Conservation (phyloP, 2,797 vertebrate genomes). For the Notolepis coatsorum region DNA sequence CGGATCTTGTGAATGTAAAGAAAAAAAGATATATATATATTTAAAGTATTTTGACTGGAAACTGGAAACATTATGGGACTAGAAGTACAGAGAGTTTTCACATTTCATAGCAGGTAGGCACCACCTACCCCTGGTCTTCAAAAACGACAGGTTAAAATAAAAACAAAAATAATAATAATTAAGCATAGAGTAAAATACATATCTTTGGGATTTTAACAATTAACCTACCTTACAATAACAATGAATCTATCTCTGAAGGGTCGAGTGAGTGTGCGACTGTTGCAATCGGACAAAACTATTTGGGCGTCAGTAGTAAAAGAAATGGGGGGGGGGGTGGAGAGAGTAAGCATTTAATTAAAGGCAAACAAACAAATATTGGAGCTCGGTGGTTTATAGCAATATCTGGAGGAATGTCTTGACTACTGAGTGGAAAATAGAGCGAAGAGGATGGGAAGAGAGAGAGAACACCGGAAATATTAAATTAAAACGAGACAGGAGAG, state of each 20-base stretch:
- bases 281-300: constrained; percentile 38
- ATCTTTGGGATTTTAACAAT: constrained; percentile 65
- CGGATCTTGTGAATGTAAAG: neutral
- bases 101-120: constrained; percentile 12
- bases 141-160: constrained; percentile 32
- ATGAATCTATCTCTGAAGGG: constrained; percentile 2
- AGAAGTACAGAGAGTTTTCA: neutral
- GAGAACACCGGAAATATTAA: constrained; percentile 53
- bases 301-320: constrained; percentile 27
- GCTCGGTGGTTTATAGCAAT: constrained; percentile 50
- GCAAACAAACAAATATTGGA: constrained; percentile 56
- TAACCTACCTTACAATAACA: constrained; percentile 8
- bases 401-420: constrained; percentile 50
- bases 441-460: constrained; percentile 30
- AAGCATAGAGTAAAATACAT: constrained; percentile 39
- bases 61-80: neutral
- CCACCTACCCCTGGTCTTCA: neutral
- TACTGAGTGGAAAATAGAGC: constrained; percentile 42
- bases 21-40: neutral
- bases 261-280: constrained; percentile 10
- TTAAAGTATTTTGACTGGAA: constrained; percentile 1
- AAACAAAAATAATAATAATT: too few relatives aligned
- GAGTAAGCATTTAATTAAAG: constrained; percentile 50
- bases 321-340: constrained; percentile 17
- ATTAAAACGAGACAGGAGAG: constrained; percentile 50